Conservation (phyloP, 2,113 vertebrate species). For the Lagopus muta region DNA sequence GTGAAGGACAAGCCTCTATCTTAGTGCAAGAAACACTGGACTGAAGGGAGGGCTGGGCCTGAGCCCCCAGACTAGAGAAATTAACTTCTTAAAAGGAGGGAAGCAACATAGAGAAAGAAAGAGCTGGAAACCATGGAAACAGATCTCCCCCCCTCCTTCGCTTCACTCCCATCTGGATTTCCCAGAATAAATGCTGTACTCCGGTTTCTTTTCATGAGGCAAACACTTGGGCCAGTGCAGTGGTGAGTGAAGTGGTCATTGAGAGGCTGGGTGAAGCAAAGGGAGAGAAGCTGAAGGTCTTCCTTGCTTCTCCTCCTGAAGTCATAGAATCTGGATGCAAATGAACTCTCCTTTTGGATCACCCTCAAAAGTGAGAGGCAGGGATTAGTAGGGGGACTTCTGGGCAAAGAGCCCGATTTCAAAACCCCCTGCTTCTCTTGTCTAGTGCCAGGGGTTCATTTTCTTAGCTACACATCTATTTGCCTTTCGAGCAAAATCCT, state of each 20-base stretch:
- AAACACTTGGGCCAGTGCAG: slow-evolving; percentile 32
- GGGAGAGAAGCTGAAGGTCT: neutral
- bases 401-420: slow-evolving; percentile 23
- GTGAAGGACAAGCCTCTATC: neutral
- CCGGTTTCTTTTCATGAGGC: slow-evolving; percentile 57
- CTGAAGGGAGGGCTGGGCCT: neutral
- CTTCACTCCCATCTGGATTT: slow-evolving; percentile 60
- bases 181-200: slow-evolving; percentile 69
- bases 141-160: neutral
- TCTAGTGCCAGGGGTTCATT: slow-evolving; percentile 23
- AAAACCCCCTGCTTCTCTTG: slow-evolving; percentile 24
- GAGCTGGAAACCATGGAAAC: slow-evolving; percentile 75
- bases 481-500: slow-evolving; percentile 25
- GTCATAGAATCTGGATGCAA: slow-evolving; percentile 7
- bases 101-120: neutral
- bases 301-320: neutral
- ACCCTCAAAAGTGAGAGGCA: neutral
- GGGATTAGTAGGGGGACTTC: slow-evolving; percentile 4
- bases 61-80: neutral
- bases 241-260: slow-evolving; percentile 31
- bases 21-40: neutral
- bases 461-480: slow-evolving; percentile 4
- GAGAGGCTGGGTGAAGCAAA: neutral
- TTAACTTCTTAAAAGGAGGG: slow-evolving; percentile 44
- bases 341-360: neutral